phyloP scores from a whole-genome alignment of 2,888 invertebrate genomes.

The Coleophora deauratella region DNA sequence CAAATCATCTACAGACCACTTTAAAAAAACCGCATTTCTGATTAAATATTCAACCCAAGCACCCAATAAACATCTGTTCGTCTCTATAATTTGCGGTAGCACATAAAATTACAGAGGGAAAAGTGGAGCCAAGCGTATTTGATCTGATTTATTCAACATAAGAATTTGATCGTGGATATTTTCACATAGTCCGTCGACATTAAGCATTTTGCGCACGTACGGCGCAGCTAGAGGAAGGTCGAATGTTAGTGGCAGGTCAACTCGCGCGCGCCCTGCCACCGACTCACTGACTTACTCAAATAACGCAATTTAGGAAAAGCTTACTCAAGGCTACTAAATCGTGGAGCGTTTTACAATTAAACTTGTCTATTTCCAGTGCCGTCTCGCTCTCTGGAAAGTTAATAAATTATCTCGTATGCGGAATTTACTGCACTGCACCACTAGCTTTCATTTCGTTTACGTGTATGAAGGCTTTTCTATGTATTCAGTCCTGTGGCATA shows the following conservation, averaged over 20 bases:
- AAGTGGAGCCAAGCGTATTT: not conserved
- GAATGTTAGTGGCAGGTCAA: conserved; percentile 7
- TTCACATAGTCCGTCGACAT: not conserved
- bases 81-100: too few relatives aligned
- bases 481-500: too few relatives aligned
- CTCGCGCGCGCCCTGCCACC: not conserved
- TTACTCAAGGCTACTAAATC: not conserved
- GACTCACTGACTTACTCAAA: not conserved
- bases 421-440: conserved; percentile 31
- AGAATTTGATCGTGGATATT: conserved; percentile 1
- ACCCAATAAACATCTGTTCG: too few relatives aligned
- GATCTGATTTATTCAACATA: not conserved
- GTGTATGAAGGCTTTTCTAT: too few relatives aligned
- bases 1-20: too few relatives aligned
- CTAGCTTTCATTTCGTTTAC: conserved; percentile 17
- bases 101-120: conserved; percentile 3
- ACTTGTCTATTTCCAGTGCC: conserved; percentile 33
- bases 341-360: conserved; percentile 3
- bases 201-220: conserved; percentile 7
- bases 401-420: conserved; percentile 33
- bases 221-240: conserved; percentile 6
- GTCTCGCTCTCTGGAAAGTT: conserved; percentile 26
- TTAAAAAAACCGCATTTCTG: too few relatives aligned
- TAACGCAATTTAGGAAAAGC: not conserved
- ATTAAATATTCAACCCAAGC: too few relatives aligned